Evolutionary conservation across 2,888 invertebrate genomes (phyloP).

Genomic region (Cerceris rybyensis): DNA sequence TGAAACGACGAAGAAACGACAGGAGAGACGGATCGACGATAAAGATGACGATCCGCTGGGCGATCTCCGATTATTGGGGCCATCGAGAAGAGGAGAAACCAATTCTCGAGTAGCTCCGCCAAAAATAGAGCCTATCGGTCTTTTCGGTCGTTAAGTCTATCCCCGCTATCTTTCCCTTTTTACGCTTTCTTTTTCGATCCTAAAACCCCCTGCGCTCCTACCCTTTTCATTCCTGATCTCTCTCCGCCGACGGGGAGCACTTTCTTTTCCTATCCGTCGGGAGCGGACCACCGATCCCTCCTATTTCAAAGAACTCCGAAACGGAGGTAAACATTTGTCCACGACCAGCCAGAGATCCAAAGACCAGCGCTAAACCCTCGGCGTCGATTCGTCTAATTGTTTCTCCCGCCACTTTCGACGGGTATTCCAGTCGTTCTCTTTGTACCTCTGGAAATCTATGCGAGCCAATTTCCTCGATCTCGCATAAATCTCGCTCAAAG

Average conservation of each 20-base stretch:
- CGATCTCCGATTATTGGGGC: constrained; percentile 21
- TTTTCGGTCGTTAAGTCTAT: constrained; percentile 40
- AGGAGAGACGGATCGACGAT: constrained; percentile 31
- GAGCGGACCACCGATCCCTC: neutral
- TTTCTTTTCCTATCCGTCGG: neutral
- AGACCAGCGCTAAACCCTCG: too few relatives aligned
- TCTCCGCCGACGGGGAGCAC: neutral
- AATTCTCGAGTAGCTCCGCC: constrained; percentile 24
- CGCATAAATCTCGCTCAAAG: too few relatives aligned
- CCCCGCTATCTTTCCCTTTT: constrained; percentile 36
- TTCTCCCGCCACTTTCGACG: too few relatives aligned
- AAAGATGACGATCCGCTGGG: constrained; percentile 26
- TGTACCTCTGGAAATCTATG: too few relatives aligned
- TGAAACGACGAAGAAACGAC: too few relatives aligned
- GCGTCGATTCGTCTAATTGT: too few relatives aligned
- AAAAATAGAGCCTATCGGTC: constrained; percentile 32
- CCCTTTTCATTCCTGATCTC: neutral
- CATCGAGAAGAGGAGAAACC: constrained; percentile 27
- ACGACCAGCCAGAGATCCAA: neutral
- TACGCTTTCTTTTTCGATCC: constrained; percentile 19
- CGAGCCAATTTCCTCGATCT: too few relatives aligned
- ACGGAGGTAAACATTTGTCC: neutral
- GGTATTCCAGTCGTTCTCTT: too few relatives aligned
- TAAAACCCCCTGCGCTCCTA: neutral
- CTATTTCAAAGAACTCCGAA: constrained; percentile 11